Conservation (phyloP, 2,797 vertebrate species). For the Alfaro cultratus region DNA sequence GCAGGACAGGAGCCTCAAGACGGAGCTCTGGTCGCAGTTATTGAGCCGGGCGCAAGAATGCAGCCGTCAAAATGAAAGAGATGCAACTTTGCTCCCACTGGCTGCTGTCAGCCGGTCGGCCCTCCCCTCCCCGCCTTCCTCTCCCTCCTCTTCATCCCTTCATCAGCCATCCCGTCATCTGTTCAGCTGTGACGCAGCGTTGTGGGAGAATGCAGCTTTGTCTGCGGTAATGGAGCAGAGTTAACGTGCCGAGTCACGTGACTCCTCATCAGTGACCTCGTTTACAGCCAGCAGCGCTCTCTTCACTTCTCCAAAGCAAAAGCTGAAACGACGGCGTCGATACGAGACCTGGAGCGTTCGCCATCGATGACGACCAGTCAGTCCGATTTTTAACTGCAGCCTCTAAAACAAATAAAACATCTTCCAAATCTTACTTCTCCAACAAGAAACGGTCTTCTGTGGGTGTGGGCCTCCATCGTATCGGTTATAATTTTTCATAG, state of each 20-base stretch:
- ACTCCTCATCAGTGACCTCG: conserved; percentile 47
- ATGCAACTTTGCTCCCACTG: conserved; percentile 58
- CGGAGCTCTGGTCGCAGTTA: conserved; percentile 19
- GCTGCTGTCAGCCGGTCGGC: conserved; percentile 38
- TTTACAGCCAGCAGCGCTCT: conserved; percentile 27
- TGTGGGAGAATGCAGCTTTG: conserved; percentile 48
- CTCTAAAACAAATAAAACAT: background rate
- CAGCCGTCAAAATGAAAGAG: conserved; percentile 69
- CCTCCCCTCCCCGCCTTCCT: conserved; percentile 40
- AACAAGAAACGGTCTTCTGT: too few relatives aligned
- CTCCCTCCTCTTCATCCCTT: conserved; percentile 36
- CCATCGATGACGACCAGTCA: too few relatives aligned
- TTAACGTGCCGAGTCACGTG: conserved; percentile 49
- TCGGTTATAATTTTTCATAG: too few relatives aligned
- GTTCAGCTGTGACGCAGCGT: conserved; percentile 67
- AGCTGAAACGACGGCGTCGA: background rate
- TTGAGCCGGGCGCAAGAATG: conserved; percentile 46
- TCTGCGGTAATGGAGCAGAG: conserved; percentile 42
- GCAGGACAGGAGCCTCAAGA: background rate
- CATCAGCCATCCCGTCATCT: conserved; percentile 42
- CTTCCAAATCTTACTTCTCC: too few relatives aligned
- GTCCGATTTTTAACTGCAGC: background rate
- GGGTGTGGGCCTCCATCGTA: too few relatives aligned
- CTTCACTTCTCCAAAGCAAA: background rate
- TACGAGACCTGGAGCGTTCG: background rate